Conservation (phyloP, 2,113 vertebrate species). For the Polyodon spathula region DNA sequence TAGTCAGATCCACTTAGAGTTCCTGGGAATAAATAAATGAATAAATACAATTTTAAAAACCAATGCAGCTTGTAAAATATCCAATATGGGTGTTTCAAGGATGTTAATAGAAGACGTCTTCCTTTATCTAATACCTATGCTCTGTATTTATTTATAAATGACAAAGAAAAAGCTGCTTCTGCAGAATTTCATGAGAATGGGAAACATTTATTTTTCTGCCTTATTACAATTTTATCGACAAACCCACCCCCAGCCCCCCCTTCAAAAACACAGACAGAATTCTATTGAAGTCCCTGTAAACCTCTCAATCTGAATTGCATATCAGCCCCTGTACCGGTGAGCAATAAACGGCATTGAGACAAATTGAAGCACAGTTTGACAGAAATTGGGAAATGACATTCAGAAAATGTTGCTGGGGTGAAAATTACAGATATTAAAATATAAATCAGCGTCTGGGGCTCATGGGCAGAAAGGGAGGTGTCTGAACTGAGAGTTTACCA, state of each 20-base stretch:
- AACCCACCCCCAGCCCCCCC: slow-evolving; percentile 45
- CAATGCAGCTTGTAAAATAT: too few relatives aligned
- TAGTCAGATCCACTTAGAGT: too few relatives aligned
- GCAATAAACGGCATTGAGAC: slow-evolving; percentile 84
- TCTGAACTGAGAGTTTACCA: neutral
- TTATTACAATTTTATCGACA: slow-evolving; percentile 33
- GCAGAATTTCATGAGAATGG: too few relatives aligned
- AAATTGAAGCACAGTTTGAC: slow-evolving; percentile 76
- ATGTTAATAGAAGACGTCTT: too few relatives aligned
- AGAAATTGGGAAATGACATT: slow-evolving; percentile 87
- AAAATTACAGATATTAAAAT: slow-evolving; percentile 90
- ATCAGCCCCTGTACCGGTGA: slow-evolving; percentile 62
- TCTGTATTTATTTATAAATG: too few relatives aligned
- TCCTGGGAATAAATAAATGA: too few relatives aligned
- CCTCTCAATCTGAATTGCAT: slow-evolving; percentile 70
- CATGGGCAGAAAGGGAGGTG: neutral
- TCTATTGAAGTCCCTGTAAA: slow-evolving; percentile 53
- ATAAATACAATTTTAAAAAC: too few relatives aligned
- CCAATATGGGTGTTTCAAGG: too few relatives aligned
- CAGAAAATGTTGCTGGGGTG: slow-evolving; percentile 65
- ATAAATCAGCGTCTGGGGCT: slow-evolving; percentile 75
- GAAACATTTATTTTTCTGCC: slow-evolving; percentile 25
- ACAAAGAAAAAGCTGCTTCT: too few relatives aligned
- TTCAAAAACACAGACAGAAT: slow-evolving; percentile 66
- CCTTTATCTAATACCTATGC: too few relatives aligned